These are phyloP conservation scores for Pegea sp. DNA, from an alignment of 23 tunicate species.

Conservation along the genomic window DNA sequence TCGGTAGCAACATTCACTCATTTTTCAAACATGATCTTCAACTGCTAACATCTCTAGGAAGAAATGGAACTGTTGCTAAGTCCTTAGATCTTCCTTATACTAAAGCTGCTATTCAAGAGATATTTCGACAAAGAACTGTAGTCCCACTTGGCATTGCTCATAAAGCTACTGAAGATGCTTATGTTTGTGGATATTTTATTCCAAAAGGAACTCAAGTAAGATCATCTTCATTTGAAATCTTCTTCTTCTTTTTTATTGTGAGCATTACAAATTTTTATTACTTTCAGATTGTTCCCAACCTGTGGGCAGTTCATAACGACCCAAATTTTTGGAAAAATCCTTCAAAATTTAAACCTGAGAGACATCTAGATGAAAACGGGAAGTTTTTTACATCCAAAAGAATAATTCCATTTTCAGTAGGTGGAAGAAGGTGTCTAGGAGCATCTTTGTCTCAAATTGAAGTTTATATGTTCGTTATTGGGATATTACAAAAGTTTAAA, in stretches of 20 bases:
- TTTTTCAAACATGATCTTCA: no score
- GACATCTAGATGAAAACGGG: not conserved
- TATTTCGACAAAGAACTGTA: not conserved
- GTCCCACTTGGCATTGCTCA: conserved; percentile 2
- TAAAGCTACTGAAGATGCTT: conserved; percentile 4
- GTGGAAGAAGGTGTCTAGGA: conserved; percentile 1
- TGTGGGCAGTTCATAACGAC: not conserved
- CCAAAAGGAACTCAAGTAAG: conserved; percentile 8
- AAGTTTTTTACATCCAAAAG: not conserved
- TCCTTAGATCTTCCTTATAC: conserved; percentile 2
- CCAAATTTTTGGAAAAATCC: not conserved
- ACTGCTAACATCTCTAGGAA: no score
- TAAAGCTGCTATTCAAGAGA: conserved; percentile 1
- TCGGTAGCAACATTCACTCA: no score
- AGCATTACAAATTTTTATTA: no score
- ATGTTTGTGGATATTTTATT: conserved; percentile 1
- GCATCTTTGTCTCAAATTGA: not conserved
- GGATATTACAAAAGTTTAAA: not conserved
- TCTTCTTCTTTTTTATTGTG: no score
- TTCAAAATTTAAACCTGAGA: not conserved
- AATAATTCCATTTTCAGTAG: not conserved
- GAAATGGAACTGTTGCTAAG: not conserved
- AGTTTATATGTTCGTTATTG: not conserved
- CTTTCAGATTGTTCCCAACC: not conserved
- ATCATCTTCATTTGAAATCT: no score